Percentiles rank a stretch among this genome's conserved stretches.
Evolutionary conservation across 2,113 vertebrate genomes (phyloP).

Genomic region (Vicugna pacos): DNA sequence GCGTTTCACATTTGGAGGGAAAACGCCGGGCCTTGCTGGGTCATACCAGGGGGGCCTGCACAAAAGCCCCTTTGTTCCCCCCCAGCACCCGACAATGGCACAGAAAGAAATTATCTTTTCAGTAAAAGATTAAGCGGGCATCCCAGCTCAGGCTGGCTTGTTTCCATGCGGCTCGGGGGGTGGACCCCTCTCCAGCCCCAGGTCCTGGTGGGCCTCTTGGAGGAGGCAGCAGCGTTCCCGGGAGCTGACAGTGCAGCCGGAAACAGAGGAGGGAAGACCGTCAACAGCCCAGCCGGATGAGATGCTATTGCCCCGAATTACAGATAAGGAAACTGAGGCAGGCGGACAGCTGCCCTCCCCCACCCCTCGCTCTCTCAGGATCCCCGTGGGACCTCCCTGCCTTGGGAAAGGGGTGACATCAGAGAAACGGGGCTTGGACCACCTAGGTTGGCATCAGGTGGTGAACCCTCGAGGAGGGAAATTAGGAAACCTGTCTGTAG

Average conservation of each 20-base stretch:
- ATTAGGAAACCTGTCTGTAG: not conserved
- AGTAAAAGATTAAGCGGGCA: slow-evolving; percentile 55
- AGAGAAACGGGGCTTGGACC: not conserved
- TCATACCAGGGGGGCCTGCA: not conserved
- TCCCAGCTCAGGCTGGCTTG: slow-evolving; percentile 6
- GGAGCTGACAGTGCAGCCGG: not conserved
- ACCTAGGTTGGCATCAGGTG: not conserved
- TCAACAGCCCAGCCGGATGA: rapidly evolving
- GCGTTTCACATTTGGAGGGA: slow-evolving; percentile 15
- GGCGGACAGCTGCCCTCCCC: not conserved
- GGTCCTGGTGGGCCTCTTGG: not conserved
- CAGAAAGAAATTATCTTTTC: slow-evolving; percentile 76
- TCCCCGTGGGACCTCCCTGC: not conserved
- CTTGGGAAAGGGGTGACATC: not conserved
- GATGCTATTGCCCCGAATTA: not conserved
- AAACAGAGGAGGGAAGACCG: not conserved
- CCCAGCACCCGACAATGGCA: not conserved
- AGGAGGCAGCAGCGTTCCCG: not conserved
- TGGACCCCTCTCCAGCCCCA: not conserved
- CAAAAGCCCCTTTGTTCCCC: slow-evolving; percentile 78
- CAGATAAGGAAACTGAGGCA: not conserved
- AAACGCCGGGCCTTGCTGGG: not conserved
- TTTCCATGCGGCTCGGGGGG: not conserved
- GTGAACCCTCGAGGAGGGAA: not conserved
- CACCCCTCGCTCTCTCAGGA: not conserved